Evolutionary conservation across 1,140 invertebrate genomes (phyloP).

Genomic region (Bombus sylvicola): DNA sequence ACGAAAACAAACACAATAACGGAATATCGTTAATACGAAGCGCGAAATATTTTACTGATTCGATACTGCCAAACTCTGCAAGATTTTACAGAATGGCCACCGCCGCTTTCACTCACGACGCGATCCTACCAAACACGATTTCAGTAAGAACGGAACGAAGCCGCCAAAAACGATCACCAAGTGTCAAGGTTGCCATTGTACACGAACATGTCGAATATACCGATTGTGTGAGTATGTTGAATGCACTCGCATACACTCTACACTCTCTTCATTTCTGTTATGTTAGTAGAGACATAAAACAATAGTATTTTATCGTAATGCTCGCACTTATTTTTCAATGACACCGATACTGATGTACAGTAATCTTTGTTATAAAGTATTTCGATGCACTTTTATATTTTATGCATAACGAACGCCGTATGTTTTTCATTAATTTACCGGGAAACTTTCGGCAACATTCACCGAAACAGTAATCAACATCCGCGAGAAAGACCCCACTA

Average conservation of each 20-base stretch:
- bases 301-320: constrained; percentile 67
- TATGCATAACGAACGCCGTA: background rate
- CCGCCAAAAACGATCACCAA: constrained; percentile 76
- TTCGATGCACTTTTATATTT: constrained; percentile 17
- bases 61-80: background rate
- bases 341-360: constrained; percentile 45
- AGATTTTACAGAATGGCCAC: constrained; percentile 23
- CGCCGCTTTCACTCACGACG: constrained; percentile 61
- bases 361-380: background rate
- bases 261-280: background rate
- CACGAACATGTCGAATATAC: constrained; percentile 51
- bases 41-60: background rate
- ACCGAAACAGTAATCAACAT: constrained; percentile 70
- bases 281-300: constrained; percentile 67
- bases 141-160: constrained; percentile 50
- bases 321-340: constrained; percentile 54
- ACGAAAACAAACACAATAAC: background rate
- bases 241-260: constrained; percentile 46
- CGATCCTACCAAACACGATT: constrained; percentile 45
- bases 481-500: constrained; percentile 72
- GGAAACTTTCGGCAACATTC: constrained; percentile 72
- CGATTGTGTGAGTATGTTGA: constrained; percentile 39
- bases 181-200: constrained; percentile 81
- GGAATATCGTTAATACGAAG: background rate
- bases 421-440: constrained; percentile 43